These are phyloP conservation scores for Semnopithecus entellus DNA, from an alignment of 2,113 vertebrate species.

Conservation along the genomic window DNA sequence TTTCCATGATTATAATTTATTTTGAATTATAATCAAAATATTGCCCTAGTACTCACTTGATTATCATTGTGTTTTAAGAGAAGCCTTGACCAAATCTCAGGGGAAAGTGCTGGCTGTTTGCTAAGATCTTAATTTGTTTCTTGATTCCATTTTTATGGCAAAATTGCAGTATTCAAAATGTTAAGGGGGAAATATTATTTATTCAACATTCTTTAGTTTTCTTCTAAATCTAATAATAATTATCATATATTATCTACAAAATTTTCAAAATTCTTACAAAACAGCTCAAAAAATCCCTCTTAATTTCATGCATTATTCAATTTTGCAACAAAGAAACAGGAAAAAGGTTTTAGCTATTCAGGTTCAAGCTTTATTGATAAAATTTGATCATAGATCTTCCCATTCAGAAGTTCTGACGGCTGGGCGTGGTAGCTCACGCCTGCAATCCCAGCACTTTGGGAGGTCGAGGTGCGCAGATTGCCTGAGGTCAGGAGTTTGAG, in stretches of 20 bases:
- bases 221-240: not conserved
- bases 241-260: not conserved
- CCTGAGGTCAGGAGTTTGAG: too few relatives aligned
- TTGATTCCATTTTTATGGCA: not conserved
- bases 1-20: not conserved
- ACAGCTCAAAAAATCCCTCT: not conserved
- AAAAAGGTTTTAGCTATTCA: not conserved
- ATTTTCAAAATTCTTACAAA: not conserved
- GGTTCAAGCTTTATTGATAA: not conserved
- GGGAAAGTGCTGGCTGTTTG: not conserved
- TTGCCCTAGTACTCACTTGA: not conserved
- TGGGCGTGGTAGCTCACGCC: accelerated
- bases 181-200: not conserved
- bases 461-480: too few relatives aligned
- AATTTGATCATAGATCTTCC: not conserved
- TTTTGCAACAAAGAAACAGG: not conserved
- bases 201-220: not conserved
- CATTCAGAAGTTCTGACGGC: not conserved
- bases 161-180: not conserved
- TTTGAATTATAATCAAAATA: not conserved
- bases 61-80: not conserved
- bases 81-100: not conserved
- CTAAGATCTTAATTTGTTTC: not conserved
- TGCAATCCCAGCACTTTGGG: too few relatives aligned
- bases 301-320: not conserved